phyloP scores from a whole-genome alignment of 2,888 invertebrate species.

The Caenorhabditis imperialis region DNA sequence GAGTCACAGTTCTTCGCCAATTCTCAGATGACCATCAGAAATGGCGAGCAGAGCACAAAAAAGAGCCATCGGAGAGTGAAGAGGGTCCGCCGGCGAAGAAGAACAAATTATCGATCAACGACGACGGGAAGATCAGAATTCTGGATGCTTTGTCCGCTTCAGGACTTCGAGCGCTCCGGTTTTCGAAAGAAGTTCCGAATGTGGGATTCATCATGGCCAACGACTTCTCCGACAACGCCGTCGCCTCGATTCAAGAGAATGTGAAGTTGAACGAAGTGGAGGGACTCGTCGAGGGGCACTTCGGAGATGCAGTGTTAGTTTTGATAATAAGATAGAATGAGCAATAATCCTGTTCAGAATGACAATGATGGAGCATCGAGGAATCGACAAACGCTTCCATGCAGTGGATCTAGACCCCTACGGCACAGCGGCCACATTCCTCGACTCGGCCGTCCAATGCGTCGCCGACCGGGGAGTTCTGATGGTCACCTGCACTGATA shows the following conservation, averaged over 20 bases:
- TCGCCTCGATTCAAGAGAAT: slow-evolving; percentile 89
- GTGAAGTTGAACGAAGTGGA: slow-evolving; percentile 86
- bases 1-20: slow-evolving; percentile 85
- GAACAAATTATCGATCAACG: slow-evolving; percentile 52
- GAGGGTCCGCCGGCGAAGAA: slow-evolving; percentile 59
- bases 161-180: slow-evolving; percentile 93
- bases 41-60: slow-evolving; percentile 11
- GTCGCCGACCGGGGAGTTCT: slow-evolving; percentile 83
- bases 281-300: slow-evolving; percentile 85
- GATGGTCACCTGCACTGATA: slow-evolving; percentile 96
- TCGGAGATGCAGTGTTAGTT: slow-evolving; percentile 88
- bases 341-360: too few relatives aligned
- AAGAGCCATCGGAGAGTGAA: neutral
- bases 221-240: slow-evolving; percentile 87
- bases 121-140: slow-evolving; percentile 80
- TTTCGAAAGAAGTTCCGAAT: slow-evolving; percentile 87
- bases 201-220: slow-evolving; percentile 74
- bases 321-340: slow-evolving; percentile 2
- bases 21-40: slow-evolving; percentile 79
- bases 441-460: slow-evolving; percentile 87
- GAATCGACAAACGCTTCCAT: slow-evolving; percentile 85
- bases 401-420: slow-evolving; percentile 97
- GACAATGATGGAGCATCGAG: slow-evolving; percentile 88
- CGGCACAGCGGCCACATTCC: slow-evolving; percentile 92
- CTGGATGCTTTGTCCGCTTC: slow-evolving; percentile 96